Evolutionary conservation across 2,888 invertebrate species (phyloP).

Genomic region (Troides oblongomaculatus): DNA sequence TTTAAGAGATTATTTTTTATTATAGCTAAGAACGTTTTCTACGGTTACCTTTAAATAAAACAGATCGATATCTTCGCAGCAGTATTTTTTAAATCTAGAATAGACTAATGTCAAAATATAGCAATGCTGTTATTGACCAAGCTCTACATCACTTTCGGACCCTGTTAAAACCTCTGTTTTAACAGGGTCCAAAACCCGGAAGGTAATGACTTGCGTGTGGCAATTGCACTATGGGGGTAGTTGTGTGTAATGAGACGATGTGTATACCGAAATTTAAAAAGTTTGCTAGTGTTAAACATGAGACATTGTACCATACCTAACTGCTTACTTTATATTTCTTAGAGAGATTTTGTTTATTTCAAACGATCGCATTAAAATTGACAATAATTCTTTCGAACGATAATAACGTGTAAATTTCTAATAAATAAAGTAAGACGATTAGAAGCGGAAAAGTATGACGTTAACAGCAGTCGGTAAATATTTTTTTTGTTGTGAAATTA

Average conservation of each 20-base stretch:
- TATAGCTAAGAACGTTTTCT: neutral
- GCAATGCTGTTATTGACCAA: too few species aligned
- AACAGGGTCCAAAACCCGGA: too few species aligned
- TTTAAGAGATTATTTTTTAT: neutral
- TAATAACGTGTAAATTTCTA: constrained; percentile 5
- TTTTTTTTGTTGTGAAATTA: constrained; percentile 65
- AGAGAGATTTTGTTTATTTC: neutral
- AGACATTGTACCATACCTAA: neutral
- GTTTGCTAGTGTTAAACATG: too few species aligned
- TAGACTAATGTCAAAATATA: too few species aligned
- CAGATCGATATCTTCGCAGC: too few species aligned
- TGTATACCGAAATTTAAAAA: neutral
- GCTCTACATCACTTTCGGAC: neutral
- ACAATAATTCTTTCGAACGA: neutral
- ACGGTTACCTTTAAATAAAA: too few species aligned
- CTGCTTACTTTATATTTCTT: neutral
- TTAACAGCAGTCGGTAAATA: constrained; percentile 66
- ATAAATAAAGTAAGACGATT: constrained; percentile 1
- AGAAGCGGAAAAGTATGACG: constrained; percentile 27
- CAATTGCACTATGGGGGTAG: too few species aligned
- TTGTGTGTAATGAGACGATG: too few species aligned
- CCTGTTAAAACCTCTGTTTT: neutral
- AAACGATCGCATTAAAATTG: neutral
- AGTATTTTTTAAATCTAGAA: too few species aligned
- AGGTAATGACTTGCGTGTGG: too few species aligned